phyloP scores from a whole-genome alignment of 2,797 vertebrate genomes.

The Rousettus madagascariensis region DNA sequence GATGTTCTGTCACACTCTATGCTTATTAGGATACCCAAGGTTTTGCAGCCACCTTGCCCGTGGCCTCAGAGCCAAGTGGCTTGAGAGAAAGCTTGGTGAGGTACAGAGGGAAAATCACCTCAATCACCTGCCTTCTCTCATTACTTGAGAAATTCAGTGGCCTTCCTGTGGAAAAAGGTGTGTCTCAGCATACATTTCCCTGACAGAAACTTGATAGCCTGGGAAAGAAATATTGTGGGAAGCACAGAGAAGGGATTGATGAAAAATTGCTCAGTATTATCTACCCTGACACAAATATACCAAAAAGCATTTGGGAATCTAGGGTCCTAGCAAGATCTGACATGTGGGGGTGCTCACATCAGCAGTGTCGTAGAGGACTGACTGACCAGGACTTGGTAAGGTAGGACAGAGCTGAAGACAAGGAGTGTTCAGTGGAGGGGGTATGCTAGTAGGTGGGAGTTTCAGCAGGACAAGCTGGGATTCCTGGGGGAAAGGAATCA shows the following conservation, averaged over 20 bases:
- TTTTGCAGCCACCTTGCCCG: background rate
- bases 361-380: background rate
- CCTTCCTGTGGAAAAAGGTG: background rate
- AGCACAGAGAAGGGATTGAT: background rate
- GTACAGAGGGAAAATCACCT: background rate
- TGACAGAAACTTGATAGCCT: background rate
- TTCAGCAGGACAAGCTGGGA: background rate
- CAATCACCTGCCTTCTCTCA: background rate
- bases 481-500: background rate
- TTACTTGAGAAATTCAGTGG: background rate
- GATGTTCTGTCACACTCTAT: background rate
- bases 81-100: background rate
- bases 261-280: background rate
- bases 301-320: background rate
- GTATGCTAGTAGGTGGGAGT: background rate
- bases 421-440: background rate
- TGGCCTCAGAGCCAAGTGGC: background rate
- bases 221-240: background rate
- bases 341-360: no score
- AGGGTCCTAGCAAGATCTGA: background rate
- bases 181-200: background rate
- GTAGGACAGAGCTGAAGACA: background rate
- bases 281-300: background rate
- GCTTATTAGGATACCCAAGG: background rate
- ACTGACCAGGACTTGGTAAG: background rate